phyloP scores from a whole-genome alignment of 2,888 invertebrate species.

The Nomada fucata region DNA sequence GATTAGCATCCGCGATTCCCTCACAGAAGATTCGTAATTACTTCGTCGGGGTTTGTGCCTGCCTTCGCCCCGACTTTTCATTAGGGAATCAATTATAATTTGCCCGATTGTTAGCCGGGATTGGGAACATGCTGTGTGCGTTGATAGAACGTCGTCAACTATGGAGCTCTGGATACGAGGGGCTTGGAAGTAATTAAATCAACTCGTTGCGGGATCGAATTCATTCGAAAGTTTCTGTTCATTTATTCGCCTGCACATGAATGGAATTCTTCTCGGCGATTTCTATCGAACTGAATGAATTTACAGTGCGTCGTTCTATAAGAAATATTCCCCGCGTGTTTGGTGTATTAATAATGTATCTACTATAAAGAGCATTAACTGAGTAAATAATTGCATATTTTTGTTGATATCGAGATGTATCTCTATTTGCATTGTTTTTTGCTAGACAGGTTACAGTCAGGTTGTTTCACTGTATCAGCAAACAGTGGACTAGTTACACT shows the following conservation, averaged over 20 bases:
- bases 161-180: conserved; percentile 4
- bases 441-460: too few species aligned
- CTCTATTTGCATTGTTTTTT: too few species aligned
- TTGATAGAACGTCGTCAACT: neutral
- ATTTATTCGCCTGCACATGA: neutral
- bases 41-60: conserved; percentile 13
- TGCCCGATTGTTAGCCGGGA: conserved; percentile 16
- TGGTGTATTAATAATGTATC: too few species aligned
- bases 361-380: too few species aligned
- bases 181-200: conserved; percentile 22
- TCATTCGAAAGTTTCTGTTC: conserved; percentile 2
- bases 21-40: conserved; percentile 46
- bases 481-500: too few species aligned
- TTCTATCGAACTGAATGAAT: neutral
- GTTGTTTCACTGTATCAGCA: too few species aligned
- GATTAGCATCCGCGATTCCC: conserved; percentile 55
- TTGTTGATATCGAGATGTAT: too few species aligned
- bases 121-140: neutral
- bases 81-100: conserved; percentile 45
- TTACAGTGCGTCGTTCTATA: neutral
- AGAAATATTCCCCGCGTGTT: too few species aligned
- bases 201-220: neutral
- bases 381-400: too few species aligned
- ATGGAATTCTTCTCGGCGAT: neutral
- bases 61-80: conserved; percentile 24